phyloP scores from a whole-genome alignment of 2,113 vertebrate genomes.

The Fregetta grallaria region DNA sequence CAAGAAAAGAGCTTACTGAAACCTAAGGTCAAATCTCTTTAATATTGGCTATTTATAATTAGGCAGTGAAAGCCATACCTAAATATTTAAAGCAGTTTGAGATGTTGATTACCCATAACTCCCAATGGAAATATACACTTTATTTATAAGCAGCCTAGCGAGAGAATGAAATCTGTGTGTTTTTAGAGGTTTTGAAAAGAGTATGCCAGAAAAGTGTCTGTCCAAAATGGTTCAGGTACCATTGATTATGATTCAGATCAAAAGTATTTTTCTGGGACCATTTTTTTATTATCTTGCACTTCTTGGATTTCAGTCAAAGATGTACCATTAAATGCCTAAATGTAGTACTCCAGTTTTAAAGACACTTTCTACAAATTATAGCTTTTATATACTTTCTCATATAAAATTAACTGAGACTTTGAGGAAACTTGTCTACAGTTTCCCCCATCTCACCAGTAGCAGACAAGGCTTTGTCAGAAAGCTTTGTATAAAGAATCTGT shows the following conservation, averaged over 20 bases:
- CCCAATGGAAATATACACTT: background rate
- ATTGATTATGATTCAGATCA: background rate
- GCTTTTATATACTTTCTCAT: background rate
- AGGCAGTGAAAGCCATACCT: background rate
- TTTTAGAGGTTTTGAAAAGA: background rate
- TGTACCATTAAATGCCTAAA: background rate
- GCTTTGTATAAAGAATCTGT: background rate
- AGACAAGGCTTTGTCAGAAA: background rate
- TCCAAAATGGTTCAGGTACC: background rate
- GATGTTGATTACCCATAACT: background rate
- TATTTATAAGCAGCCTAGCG: background rate
- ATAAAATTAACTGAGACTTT: background rate
- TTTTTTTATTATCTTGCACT: background rate
- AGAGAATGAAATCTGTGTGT: background rate
- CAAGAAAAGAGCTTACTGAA: background rate
- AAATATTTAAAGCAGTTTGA: constrained; percentile 23
- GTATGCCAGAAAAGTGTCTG: background rate
- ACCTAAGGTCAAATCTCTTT: background rate
- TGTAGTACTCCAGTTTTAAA: background rate
- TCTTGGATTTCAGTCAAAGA: background rate
- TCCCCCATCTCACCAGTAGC: background rate
- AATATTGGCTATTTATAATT: background rate
- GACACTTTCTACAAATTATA: background rate
- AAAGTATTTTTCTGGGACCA: background rate
- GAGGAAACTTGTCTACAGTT: background rate